Base-by-base conservation (phyloP, 2,888 invertebrate species). In the Uloborus plumipes region DNA sequence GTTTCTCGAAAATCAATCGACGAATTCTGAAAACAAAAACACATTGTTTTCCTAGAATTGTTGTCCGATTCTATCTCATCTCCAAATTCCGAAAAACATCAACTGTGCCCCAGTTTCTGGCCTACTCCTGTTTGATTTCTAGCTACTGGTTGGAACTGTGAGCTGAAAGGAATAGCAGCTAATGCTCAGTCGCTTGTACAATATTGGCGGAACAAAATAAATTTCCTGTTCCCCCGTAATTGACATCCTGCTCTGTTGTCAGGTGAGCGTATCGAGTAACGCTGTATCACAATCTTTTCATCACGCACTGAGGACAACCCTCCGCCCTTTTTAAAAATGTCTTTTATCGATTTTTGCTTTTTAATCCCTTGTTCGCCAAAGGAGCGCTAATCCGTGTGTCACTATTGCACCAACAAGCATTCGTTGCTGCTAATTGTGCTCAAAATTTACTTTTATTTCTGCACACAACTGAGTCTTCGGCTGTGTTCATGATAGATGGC, bases 121-220 rank as follows among this genome's bases (percentile, higher is more conserved):
- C 18, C 50, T 22, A 18, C 49, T 58, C 58, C 65, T 69, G 16
- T 39, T 67, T 49, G 47, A 64, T 64, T 64, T 64, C 47, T 64
- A 7, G 15, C 47, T 15, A 64, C 18, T 16, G 49, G 39, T 7
- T 39, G 13, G 59, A 22, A 59, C 22, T 59, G 59, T 26, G 20
- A 75, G 26, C 49, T 64, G 77, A 80, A 80, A 64, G 69, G 80
- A 74, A 80, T 69, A 74, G 62, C 31, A 67, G 66, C 72, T 73
- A 69, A 69, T 69, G 67, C 59, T 39, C 31, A 72, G 74, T 20
- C 67, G 73, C 69, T 80, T 74, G 31, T 51, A 74, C 74, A 81
- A 70, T 74, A 81, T 81, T 64, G 70, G 74, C 80, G 80, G 80
- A 81, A 81, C 80, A 81, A 81, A 81, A 75, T 81, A 81, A 81